Conservation (phyloP, 2,888 invertebrate species). For the Dryocosmus kuriphilus region DNA sequence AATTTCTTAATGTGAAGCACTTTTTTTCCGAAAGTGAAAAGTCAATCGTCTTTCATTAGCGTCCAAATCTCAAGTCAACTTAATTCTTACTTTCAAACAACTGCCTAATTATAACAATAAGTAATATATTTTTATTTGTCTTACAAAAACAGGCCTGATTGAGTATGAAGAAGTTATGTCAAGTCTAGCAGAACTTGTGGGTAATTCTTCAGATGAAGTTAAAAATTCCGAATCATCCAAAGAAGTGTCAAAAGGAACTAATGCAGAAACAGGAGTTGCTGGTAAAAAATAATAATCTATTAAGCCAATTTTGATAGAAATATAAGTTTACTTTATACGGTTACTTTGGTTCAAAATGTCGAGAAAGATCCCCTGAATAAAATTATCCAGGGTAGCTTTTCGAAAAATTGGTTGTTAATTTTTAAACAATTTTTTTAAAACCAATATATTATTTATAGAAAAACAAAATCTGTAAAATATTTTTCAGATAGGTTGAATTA, state of each 20-base stretch:
- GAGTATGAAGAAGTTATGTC: conserved; percentile 75
- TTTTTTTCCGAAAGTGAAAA: no score
- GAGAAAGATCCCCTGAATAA: no score
- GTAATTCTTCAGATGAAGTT: conserved; percentile 33
- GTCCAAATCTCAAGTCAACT: no score
- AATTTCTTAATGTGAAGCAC: no score
- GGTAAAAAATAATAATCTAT: conserved; percentile 70
- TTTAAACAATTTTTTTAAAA: no score
- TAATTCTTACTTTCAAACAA: no score
- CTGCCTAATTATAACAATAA: background rate
- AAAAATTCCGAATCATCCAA: conserved; percentile 62
- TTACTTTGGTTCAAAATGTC: background rate
- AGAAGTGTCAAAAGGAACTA: conserved; percentile 72
- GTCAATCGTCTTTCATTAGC: no score
- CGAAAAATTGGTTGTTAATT: no score
- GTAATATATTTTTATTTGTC: background rate
- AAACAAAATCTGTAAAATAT: no score
- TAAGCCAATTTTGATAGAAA: background rate
- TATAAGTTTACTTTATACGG: conserved; percentile 64
- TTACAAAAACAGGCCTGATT: conserved; percentile 69
- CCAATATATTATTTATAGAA: no score
- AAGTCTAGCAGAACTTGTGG: conserved; percentile 71
- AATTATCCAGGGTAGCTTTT: no score
- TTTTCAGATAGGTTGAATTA: no score
- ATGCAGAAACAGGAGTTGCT: conserved; percentile 76